A percentile compares a stretch with the other conserved stretches of the same genome.
phyloP scores from a whole-genome alignment of 2,888 invertebrate genomes.

The Aspidiotus destructor region DNA sequence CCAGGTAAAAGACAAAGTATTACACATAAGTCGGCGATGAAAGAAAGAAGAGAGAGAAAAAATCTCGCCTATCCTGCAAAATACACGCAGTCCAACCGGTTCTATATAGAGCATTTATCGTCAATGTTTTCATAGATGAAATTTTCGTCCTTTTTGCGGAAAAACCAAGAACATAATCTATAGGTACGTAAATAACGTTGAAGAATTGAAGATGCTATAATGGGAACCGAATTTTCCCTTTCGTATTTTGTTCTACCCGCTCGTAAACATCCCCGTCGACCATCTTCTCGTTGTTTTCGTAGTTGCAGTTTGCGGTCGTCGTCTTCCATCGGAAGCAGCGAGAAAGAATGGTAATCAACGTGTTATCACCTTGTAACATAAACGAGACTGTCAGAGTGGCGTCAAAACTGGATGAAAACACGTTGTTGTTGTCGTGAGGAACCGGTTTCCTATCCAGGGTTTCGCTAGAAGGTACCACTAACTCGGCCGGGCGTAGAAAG shows the following conservation, averaged over 20 bases:
- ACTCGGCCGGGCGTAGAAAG: too few species aligned
- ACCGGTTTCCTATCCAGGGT: too few species aligned
- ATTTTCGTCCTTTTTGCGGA: too few species aligned
- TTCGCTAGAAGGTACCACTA: too few species aligned
- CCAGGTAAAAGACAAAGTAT: neutral
- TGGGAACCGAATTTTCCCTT: neutral
- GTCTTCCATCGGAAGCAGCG: neutral
- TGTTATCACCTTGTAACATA: conserved; percentile 28
- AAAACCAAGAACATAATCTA: too few species aligned
- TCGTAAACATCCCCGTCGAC: neutral
- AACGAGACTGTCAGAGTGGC: conserved; percentile 28
- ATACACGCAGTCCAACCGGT: neutral
- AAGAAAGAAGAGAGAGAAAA: neutral
- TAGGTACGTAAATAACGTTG: too few species aligned
- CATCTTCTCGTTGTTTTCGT: neutral
- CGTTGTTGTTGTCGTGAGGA: too few species aligned
- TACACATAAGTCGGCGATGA: neutral
- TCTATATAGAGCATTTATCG: neutral
- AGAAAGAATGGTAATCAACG: conserved; percentile 19
- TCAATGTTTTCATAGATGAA: too few species aligned
- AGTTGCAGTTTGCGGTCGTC: neutral
- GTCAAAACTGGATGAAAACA: conserved; percentile 21
- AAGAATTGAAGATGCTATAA: neutral
- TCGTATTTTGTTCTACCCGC: neutral
- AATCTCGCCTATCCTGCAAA: neutral